Conservation (phyloP, 2,888 invertebrate species). For the Oscheius myriophilus region DNA sequence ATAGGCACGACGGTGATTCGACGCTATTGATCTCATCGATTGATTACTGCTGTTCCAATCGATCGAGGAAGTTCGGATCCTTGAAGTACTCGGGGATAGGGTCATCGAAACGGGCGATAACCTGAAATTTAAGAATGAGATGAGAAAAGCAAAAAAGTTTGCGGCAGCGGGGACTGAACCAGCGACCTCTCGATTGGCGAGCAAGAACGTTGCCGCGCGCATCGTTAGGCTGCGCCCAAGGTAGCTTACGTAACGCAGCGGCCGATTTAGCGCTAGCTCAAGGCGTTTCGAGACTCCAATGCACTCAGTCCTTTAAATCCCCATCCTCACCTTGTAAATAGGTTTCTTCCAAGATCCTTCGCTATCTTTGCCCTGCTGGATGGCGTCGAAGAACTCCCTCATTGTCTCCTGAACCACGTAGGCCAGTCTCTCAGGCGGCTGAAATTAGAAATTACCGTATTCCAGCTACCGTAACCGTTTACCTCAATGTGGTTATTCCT, state of each 20-base stretch:
- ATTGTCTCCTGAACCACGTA: slow-evolving; percentile 96
- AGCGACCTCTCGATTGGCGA: too few relatives aligned
- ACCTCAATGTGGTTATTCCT: slow-evolving; percentile 95
- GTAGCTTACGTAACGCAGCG: too few relatives aligned
- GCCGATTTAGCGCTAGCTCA: too few relatives aligned
- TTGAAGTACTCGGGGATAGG: slow-evolving; percentile 99
- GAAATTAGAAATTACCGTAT: slow-evolving; percentile 62
- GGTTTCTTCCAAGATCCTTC: slow-evolving; percentile 99
- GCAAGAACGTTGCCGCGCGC: too few relatives aligned
- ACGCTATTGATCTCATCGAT: not conserved
- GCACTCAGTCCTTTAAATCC: not conserved
- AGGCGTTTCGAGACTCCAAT: not conserved
- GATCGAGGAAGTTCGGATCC: slow-evolving; percentile 98
- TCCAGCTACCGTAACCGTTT: slow-evolving; percentile 53
- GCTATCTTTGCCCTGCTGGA: slow-evolving; percentile 92
- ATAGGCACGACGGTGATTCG: not conserved
- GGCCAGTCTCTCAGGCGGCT: slow-evolving; percentile 97
- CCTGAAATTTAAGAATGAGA: slow-evolving; percentile 69
- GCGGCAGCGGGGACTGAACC: too few relatives aligned
- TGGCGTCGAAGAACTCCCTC: slow-evolving; percentile 97
- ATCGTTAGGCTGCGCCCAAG: too few relatives aligned
- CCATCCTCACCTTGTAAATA: slow-evolving; percentile 84
- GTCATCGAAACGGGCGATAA: slow-evolving; percentile 98
- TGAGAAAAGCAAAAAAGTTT: not conserved
- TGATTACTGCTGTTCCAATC: slow-evolving; percentile 78